Evolutionary conservation across 1,140 invertebrate species (phyloP).

Genomic region (Eriosoma lanigerum): DNA sequence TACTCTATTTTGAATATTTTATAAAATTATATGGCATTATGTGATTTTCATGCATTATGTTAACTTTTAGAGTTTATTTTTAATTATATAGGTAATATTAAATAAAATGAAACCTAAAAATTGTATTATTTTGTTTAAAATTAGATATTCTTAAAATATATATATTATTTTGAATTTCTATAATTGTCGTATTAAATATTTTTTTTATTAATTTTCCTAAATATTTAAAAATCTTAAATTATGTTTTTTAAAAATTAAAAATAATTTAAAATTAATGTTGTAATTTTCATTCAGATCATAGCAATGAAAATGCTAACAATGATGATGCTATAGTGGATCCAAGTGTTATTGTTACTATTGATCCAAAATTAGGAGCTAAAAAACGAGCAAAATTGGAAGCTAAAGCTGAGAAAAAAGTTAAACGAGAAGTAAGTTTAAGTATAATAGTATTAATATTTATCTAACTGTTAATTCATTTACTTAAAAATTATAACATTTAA

Average conservation of each 20-base stretch:
- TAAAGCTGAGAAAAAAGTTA: conserved; percentile 85
- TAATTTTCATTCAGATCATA: conserved; percentile 9
- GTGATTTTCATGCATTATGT: no score
- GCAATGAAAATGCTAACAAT: conserved; percentile 47
- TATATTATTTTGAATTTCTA: no score
- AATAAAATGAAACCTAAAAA: no score
- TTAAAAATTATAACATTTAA: background rate
- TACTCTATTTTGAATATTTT: no score
- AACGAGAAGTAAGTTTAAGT: conserved; percentile 67
- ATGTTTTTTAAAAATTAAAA: background rate
- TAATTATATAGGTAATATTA: no score
- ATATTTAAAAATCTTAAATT: no score
- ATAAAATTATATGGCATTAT: no score
- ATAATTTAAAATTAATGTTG: background rate
- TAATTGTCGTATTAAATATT: no score
- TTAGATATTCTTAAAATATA: no score
- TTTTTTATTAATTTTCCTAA: no score
- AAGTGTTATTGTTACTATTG: conserved; percentile 6
- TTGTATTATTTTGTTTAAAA: no score
- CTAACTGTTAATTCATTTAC: background rate
- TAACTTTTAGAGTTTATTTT: no score
- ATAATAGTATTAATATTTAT: background rate
- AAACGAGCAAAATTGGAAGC: conserved; percentile 87
- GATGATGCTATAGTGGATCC: conserved; percentile 54
- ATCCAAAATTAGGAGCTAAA: conserved; percentile 86